These are phyloP conservation scores for Helicolenus hilgendorfi DNA, from an alignment of 2,797 vertebrate species.

Conservation along the genomic window DNA sequence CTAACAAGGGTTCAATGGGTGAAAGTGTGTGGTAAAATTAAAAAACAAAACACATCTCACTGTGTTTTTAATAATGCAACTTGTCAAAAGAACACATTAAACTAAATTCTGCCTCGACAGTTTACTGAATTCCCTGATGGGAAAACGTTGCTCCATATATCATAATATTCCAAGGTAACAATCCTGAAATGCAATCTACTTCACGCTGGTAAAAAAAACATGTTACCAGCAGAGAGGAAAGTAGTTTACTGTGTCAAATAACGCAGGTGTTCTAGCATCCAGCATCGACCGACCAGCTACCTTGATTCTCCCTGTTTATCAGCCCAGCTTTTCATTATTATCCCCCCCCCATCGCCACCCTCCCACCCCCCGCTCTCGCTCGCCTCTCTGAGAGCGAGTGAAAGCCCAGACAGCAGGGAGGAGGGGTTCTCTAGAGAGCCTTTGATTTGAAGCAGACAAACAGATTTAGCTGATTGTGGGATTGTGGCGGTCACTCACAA, in stretches of 20 bases:
- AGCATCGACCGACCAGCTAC: not conserved
- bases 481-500: constrained; percentile 33
- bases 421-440: constrained; percentile 42
- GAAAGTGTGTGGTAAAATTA: not conserved
- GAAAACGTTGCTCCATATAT: not conserved
- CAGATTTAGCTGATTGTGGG: constrained; percentile 65
- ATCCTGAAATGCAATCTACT: not conserved
- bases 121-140: not conserved
- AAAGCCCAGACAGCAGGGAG: not conserved
- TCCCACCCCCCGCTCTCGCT: not conserved
- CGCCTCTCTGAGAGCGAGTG: not conserved
- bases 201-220: not conserved
- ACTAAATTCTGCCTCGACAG: not conserved
- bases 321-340: constrained; percentile 29
- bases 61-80: not conserved
- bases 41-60: not conserved
- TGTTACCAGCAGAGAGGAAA: not conserved
- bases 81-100: not conserved
- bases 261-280: not conserved
- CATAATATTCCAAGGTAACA: not conserved
- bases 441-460: constrained; percentile 63
- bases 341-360: not conserved
- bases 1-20: not conserved
- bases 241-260: constrained; percentile 2
- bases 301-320: constrained; percentile 41